Evolutionary conservation across 64 coral and sea anemone species (phyloP).

Genomic region (Montipora capricornis): DNA sequence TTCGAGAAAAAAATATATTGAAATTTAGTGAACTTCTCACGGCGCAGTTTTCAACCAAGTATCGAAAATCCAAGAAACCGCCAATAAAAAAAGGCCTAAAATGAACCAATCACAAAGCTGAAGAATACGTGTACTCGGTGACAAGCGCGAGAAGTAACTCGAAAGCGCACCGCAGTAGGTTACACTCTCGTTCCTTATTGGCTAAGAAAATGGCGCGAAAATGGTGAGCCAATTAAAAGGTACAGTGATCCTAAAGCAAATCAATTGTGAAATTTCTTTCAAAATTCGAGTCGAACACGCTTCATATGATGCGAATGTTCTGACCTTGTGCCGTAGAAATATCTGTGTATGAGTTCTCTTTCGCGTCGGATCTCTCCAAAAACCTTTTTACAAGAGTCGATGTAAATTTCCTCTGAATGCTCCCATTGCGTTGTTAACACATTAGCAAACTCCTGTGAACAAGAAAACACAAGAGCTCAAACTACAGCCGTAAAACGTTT

Average conservation of each 20-base stretch:
- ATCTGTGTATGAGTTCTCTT: conserved; percentile 95
- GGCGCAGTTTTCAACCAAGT: not conserved
- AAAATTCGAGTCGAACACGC: too few species aligned
- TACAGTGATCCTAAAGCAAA: not conserved
- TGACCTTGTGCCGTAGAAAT: conserved; percentile 97
- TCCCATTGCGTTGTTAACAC: conserved; percentile 90
- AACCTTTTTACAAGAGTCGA: conserved; percentile 88
- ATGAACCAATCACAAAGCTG: too few species aligned
- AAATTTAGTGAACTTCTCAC: not conserved
- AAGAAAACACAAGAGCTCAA: not conserved
- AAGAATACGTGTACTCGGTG: not conserved
- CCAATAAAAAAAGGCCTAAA: not conserved
- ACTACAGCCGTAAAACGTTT: too few species aligned
- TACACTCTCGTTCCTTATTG: not conserved
- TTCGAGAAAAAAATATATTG: not conserved
- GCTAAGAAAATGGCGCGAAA: not conserved
- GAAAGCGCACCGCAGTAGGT: not conserved
- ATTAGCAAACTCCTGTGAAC: conserved; percentile 73
- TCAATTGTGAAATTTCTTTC: too few species aligned
- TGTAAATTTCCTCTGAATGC: conserved; percentile 78
- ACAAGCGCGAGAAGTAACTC: not conserved
- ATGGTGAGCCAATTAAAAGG: not conserved
- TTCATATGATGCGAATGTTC: too few species aligned
- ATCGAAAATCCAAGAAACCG: not conserved
- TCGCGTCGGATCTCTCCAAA: conserved; percentile 92